Percentiles rank a stretch among this genome's conserved stretches.
Evolutionary conservation across 2,113 vertebrate species (phyloP).

Genomic region (Rhynchopsitta pachyrhyncha): DNA sequence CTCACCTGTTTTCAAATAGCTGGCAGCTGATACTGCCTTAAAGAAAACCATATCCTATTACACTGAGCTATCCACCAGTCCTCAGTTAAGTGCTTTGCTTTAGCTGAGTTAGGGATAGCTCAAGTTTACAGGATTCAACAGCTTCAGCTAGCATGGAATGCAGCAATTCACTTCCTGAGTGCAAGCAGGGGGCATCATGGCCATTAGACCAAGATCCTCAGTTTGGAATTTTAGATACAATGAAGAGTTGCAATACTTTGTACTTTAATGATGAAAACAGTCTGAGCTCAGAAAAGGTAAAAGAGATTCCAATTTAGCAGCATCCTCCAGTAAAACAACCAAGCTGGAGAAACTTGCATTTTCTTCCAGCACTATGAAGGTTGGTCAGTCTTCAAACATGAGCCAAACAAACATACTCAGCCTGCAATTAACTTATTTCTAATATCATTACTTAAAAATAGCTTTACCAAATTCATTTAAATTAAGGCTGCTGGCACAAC

Average conservation of each 20-base stretch:
- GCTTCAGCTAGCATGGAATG: background rate
- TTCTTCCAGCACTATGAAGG: background rate
- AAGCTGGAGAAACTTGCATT: background rate
- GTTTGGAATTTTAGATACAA: background rate
- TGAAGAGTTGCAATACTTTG: background rate
- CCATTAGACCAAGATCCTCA: background rate
- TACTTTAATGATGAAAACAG: background rate
- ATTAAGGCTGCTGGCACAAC: background rate
- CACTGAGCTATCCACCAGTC: background rate
- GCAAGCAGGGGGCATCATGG: background rate
- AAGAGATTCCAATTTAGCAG: background rate
- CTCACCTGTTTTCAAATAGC: background rate
- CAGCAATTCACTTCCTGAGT: background rate
- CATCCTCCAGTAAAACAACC: background rate
- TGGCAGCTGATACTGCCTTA: background rate
- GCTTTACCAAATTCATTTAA: background rate
- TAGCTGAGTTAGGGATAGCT: background rate
- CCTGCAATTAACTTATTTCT: conserved; percentile 7
- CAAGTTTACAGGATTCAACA: background rate
- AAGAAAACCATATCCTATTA: background rate
- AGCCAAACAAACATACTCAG: background rate
- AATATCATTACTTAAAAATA: background rate
- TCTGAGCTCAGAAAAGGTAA: background rate
- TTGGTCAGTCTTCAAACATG: background rate
- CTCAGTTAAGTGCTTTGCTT: background rate